Conservation (phyloP, 2,888 invertebrate genomes). For the Germaria angustata region DNA sequence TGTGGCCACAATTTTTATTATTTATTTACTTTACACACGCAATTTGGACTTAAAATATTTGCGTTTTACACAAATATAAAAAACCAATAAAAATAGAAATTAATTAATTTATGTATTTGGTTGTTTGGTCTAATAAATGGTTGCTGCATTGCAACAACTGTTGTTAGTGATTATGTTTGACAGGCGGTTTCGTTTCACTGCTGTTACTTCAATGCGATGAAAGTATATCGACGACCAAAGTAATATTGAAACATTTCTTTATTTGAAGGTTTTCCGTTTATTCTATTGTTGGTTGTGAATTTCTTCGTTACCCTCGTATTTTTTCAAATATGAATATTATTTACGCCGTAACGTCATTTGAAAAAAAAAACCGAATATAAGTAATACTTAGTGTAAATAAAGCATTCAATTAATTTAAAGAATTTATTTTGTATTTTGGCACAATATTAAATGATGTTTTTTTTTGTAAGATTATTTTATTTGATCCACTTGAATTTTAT, state of each 20-base stretch:
- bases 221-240: background rate
- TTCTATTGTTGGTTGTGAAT: background rate
- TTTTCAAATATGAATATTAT: background rate
- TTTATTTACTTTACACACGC: conserved; percentile 58
- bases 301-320: conserved; percentile 2
- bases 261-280: background rate
- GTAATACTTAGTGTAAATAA: conserved; percentile 50
- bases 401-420: conserved; percentile 55
- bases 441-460: background rate
- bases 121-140: conserved; percentile 3
- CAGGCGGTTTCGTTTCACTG: background rate
- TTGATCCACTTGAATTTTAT: conserved; percentile 7
- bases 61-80: conserved; percentile 28
- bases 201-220: background rate
- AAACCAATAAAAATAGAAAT: conserved; percentile 26
- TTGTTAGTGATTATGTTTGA: background rate
- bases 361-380: background rate
- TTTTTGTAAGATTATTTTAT: background rate
- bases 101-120: conserved; percentile 15
- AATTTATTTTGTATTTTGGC: conserved; percentile 30
- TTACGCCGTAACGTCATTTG: background rate
- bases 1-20: conserved; percentile 30
- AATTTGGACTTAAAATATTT: conserved; percentile 48
- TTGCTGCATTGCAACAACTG: conserved; percentile 37
- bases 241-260: conserved; percentile 9